phyloP scores from a whole-genome alignment of 1,140 invertebrate genomes.

The Brachionus rubens region DNA sequence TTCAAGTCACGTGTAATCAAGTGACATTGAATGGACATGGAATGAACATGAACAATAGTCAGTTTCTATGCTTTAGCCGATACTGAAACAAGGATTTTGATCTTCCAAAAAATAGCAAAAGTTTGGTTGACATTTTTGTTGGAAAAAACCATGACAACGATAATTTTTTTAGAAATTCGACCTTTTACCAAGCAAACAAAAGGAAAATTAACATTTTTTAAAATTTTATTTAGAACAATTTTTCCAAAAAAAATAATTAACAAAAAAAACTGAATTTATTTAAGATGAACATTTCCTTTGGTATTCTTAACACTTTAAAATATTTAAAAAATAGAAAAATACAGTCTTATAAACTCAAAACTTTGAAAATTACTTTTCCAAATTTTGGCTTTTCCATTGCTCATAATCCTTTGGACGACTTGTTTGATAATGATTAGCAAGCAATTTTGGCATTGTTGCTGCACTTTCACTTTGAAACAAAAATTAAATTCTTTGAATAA shows the following conservation, averaged over 20 bases:
- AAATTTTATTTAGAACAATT: too few species aligned
- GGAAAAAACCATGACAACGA: too few species aligned
- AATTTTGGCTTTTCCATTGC: constrained; percentile 3
- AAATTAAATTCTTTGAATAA: not conserved
- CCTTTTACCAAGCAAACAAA: too few species aligned
- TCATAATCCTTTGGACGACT: constrained; percentile 1
- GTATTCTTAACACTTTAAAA: not conserved
- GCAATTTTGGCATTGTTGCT: constrained; percentile 14
- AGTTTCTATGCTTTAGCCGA: too few species aligned
- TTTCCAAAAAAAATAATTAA: not conserved
- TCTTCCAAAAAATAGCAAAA: too few species aligned
- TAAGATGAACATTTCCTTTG: not conserved
- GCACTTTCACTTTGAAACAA: constrained; percentile 1
- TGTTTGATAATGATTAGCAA: constrained; percentile 7
- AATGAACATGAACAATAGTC: too few species aligned
- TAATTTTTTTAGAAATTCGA: too few species aligned
- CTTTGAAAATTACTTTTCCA: not conserved
- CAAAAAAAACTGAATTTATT: not conserved
- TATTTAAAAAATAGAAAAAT: not conserved
- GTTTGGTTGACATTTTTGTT: too few species aligned
- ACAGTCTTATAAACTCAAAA: not conserved
- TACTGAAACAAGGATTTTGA: too few species aligned
- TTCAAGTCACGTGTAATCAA: too few species aligned
- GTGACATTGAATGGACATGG: too few species aligned
- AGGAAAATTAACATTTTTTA: too few species aligned